Evolutionary conservation across 2,888 invertebrate genomes (phyloP), one percentile per base, ranked within the genome.

Genomic region (Drosophila infuscata): DNA sequence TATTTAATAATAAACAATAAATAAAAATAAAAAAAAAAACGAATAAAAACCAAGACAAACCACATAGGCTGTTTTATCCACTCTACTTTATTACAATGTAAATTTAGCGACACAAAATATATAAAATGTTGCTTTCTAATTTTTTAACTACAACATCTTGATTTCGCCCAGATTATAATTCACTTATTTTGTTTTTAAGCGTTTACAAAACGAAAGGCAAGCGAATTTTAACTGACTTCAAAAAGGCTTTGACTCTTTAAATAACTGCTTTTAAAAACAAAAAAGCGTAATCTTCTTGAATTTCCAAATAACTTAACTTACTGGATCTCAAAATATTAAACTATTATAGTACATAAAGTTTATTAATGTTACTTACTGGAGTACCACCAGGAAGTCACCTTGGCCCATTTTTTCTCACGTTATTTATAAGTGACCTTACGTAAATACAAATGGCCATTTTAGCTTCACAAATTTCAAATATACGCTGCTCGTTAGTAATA

Each of bases 1-100:
- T 90, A 88, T 90, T 81, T 81, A 82, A 78, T 80, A 72, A 71
- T 83, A 89, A 82, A 64, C 52, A 59, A 54, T 38, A 71, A 36
- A 62, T 29, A 53, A 62, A 67, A 25, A 25, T 25, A 25, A 57
- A 56, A 33, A 56, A 56, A 29, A 51, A 51, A 51, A 15, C 2
- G 0, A 30, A n/a, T 9, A 30, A 51, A 51, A 32, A 32, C 8
- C 9, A 30, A 57, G 8, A 48, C 53, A 57, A 11, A 64, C 41
- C 30, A 56, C 36, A 61, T 25, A 25, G 3, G n/a, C 8, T 17
- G 1, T 33, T 43, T 3, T 3, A 29, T 36, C 49, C 8, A 25
- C 29, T 58, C 9, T 29, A 11, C 20, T 25, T 51, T 49, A 30
- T 15, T n/a, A 38, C 20, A 46, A 52, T 52, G 2, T 46, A 25